phyloP scores from a whole-genome alignment of 2,113 vertebrate species.

The Vombatus ursinus region DNA sequence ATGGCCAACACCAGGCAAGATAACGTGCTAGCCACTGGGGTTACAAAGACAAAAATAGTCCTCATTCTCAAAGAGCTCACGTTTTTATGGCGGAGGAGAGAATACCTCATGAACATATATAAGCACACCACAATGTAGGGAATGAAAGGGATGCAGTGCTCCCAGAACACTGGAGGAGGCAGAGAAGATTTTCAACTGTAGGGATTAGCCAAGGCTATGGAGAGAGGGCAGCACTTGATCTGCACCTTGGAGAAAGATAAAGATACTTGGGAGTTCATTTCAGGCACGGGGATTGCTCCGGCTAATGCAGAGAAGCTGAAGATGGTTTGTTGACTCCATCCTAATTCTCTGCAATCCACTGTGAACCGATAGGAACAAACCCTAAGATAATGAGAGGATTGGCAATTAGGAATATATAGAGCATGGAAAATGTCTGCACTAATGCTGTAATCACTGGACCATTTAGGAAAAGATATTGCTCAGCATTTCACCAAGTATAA shows the following conservation, averaged over 20 bases:
- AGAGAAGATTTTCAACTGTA: not conserved
- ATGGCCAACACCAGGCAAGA: not conserved
- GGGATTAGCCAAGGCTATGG: not conserved
- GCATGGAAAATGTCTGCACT: not conserved
- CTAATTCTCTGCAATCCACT: not conserved
- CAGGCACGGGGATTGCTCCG: not conserved
- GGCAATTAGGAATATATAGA: not conserved
- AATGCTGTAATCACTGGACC: not conserved
- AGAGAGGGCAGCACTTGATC: not conserved
- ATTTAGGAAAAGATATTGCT: not conserved
- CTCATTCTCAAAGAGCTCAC: not conserved
- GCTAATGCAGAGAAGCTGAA: not conserved
- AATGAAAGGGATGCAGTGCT: not conserved
- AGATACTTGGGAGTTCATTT: not conserved
- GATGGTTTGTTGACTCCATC: not conserved
- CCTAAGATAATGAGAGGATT: not conserved
- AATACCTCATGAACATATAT: not conserved
- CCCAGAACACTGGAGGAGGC: not conserved
- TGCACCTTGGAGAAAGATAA: not conserved
- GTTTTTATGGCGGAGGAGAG: not conserved
- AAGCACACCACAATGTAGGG: not conserved
- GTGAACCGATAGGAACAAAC: not conserved
- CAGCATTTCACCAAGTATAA: not conserved
- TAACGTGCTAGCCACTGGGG: not conserved
- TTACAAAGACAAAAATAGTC: not conserved